These are phyloP conservation scores for Trachelus iudaicus DNA, from an alignment of 2,888 invertebrate species.

Conservation along the genomic window DNA sequence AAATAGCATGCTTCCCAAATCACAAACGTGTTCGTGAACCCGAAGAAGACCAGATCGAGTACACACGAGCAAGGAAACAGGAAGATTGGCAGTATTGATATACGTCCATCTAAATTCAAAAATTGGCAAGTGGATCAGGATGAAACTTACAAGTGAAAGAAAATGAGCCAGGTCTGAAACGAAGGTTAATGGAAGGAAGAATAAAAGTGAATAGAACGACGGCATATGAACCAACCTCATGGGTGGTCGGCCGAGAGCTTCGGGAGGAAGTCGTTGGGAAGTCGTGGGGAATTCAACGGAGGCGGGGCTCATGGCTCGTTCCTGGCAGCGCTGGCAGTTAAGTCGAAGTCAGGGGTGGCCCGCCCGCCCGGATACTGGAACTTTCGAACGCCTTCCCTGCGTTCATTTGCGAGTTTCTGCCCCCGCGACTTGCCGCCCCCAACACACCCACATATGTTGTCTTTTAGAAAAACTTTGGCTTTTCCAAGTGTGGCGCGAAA, in stretches of 20 bases:
- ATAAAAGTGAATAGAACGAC: not conserved
- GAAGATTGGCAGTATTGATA: not conserved
- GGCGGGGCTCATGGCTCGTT: not conserved
- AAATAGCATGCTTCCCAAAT: not conserved
- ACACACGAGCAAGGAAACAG: not conserved
- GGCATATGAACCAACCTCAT: not conserved
- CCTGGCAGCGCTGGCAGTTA: not conserved
- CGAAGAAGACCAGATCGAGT: not conserved
- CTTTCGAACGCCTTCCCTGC: conserved; percentile 2
- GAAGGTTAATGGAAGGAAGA: not conserved
- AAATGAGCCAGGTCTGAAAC: not conserved
- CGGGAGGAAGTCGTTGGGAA: not conserved
- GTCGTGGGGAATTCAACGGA: not conserved
- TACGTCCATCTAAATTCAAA: not conserved
- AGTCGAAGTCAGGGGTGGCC: conserved; percentile 4
- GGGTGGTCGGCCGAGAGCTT: not conserved
- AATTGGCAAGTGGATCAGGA: not conserved
- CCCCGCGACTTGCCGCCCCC: not conserved
- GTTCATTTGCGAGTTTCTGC: conserved; percentile 1
- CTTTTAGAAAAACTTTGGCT: not conserved
- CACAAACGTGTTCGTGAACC: not conserved
- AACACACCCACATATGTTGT: not conserved
- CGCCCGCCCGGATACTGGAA: conserved; percentile 1
- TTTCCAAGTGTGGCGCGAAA: not conserved
- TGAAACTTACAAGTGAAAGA: not conserved